Percentiles rank a stretch among this genome's conserved stretches.
phyloP scores from a whole-genome alignment of 2,888 invertebrate genomes.

The Lucinisca nassula region DNA sequence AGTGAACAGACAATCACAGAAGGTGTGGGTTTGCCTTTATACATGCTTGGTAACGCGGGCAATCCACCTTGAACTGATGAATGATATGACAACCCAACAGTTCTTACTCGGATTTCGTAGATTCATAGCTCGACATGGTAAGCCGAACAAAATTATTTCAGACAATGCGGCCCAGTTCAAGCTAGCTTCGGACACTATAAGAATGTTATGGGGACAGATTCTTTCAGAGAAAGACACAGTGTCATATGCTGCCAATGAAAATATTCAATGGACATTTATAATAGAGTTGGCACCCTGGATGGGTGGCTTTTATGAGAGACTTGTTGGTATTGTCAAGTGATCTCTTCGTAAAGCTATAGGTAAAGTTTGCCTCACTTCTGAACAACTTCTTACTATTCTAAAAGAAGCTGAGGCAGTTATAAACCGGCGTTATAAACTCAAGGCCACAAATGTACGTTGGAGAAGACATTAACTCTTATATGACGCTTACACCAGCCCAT shows the following conservation, averaged over 20 bases:
- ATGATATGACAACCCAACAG: neutral
- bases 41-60: slow-evolving; percentile 7
- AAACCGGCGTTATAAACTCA: too few relatives aligned
- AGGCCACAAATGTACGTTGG: too few relatives aligned
- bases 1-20: neutral
- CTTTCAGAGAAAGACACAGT: neutral
- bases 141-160: neutral
- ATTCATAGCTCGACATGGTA: neutral
- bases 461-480: too few relatives aligned
- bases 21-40: neutral
- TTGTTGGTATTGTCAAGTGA: too few relatives aligned
- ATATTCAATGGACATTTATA: neutral
- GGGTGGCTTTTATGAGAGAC: neutral
- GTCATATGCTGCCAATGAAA: neutral
- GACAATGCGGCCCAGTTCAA: slow-evolving; percentile 1
- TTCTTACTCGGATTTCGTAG: neutral
- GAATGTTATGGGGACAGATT: neutral
- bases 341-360: too few relatives aligned
- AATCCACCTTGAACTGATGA: neutral
- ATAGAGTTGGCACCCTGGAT: neutral
- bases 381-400: too few relatives aligned
- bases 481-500: too few relatives aligned
- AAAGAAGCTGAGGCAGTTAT: too few relatives aligned
- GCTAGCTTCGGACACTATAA: neutral
- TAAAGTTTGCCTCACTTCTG: too few relatives aligned